Evolutionary conservation across 1,140 invertebrate genomes (phyloP).

Genomic region (Plutomurus gul): DNA sequence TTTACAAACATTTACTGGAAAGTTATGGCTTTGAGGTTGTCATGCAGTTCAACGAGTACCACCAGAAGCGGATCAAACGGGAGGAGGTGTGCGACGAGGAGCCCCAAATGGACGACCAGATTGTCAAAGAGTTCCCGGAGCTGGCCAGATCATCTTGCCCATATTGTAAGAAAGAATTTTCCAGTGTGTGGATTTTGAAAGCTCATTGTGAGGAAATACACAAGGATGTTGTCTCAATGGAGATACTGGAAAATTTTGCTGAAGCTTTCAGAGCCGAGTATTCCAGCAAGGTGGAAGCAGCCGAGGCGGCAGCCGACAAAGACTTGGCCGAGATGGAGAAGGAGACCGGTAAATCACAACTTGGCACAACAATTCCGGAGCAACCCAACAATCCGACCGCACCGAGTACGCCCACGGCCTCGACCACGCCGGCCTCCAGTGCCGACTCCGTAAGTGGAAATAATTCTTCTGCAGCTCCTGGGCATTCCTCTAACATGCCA

Average conservation of each 20-base stretch:
- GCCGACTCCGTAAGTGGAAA: conserved; percentile 62
- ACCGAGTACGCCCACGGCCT: conserved; percentile 65
- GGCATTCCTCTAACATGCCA: conserved; percentile 57
- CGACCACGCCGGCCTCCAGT: conserved; percentile 66
- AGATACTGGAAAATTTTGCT: conserved; percentile 88
- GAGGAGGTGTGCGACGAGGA: conserved; percentile 58
- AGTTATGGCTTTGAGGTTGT: conserved; percentile 94
- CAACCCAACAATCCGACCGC: conserved; percentile 60
- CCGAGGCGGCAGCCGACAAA: conserved; percentile 31
- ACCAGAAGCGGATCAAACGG: conserved; percentile 70
- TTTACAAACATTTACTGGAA: conserved; percentile 87
- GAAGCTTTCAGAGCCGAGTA: conserved; percentile 86
- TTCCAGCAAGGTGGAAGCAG: conserved; percentile 74
- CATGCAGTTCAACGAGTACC: conserved; percentile 94
- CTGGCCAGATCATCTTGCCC: conserved; percentile 78
- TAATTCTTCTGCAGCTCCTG: conserved; percentile 55
- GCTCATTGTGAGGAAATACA: conserved; percentile 95
- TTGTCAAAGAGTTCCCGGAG: conserved; percentile 66
- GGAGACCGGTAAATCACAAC: conserved; percentile 43
- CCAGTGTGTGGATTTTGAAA: conserved; percentile 93
- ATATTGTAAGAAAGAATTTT: conserved; percentile 91
- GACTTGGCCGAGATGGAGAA: conserved; percentile 7
- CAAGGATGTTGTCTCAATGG: conserved; percentile 83
- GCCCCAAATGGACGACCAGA: conserved; percentile 59
- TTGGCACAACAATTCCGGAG: conserved; percentile 53